These are phyloP conservation scores for Omphaloscelis lunosa DNA, from an alignment of 2,888 invertebrate species.

Conservation along the genomic window DNA sequence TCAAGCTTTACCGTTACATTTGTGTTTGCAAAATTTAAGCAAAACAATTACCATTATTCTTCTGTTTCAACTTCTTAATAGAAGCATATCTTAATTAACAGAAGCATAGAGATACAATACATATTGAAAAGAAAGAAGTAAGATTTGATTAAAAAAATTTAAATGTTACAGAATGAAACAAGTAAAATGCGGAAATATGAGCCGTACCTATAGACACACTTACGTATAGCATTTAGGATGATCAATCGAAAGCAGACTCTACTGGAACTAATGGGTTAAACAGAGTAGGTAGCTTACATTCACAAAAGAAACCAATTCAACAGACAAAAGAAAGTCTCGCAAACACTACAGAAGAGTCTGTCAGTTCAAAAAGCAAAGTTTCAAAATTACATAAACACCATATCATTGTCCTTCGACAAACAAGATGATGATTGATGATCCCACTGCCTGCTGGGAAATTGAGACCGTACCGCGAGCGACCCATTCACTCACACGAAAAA, in stretches of 20 bases:
- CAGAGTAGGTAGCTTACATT: conserved; percentile 7
- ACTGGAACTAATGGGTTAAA: not conserved
- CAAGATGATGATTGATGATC: conserved; percentile 85
- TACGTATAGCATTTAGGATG: not conserved
- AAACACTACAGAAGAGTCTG: conserved; percentile 39
- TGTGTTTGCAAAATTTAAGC: not conserved
- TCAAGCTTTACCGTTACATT: not conserved
- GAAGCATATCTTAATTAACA: too few relatives aligned
- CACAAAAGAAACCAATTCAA: conserved; percentile 32
- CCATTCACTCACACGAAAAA: conserved; percentile 76
- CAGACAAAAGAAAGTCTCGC: conserved; percentile 52
- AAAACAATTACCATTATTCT: not conserved
- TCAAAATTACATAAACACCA: conserved; percentile 72
- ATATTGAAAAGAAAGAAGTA: not conserved
- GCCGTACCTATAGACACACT: not conserved
- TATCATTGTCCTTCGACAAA: conserved; percentile 81
- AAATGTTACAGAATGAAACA: not conserved
- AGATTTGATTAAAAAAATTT: not conserved
- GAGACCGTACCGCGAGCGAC: conserved; percentile 73
- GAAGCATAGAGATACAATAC: not conserved
- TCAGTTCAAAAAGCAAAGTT: conserved; percentile 52
- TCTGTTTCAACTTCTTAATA: not conserved
- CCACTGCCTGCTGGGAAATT: conserved; percentile 76
- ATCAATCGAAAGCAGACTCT: conserved; percentile 1
- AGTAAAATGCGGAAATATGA: not conserved